These are phyloP conservation scores for Orientallactaga bullata DNA, from an alignment of 2,113 vertebrate species.

Conservation along the genomic window DNA sequence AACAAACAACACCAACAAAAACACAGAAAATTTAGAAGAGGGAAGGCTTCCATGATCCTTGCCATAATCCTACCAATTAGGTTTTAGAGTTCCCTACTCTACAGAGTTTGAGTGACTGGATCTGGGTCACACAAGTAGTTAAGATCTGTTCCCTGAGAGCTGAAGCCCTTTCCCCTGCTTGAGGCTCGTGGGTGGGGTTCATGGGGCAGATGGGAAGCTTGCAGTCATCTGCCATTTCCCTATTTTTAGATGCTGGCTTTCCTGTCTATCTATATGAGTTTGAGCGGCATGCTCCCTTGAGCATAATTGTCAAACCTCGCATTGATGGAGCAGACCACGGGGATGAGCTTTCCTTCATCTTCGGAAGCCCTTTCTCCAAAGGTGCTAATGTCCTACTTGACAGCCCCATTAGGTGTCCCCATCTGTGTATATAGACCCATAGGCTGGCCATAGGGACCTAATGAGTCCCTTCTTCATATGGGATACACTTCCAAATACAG, in stretches of 20 bases:
- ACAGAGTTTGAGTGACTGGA: not conserved
- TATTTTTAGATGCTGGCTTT: slow-evolving; percentile 87
- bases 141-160: not conserved
- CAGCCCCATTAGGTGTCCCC: slow-evolving; percentile 11
- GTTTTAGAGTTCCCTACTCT: not conserved
- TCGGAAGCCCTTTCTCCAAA: slow-evolving; percentile 89
- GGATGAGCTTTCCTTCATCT: slow-evolving; percentile 89
- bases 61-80: not conserved
- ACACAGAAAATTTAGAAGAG: not conserved
- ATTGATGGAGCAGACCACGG: slow-evolving; percentile 90
- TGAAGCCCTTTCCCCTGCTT: not conserved
- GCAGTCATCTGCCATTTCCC: not conserved
- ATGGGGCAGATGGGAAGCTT: not conserved
- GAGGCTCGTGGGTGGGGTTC: not conserved
- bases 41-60: not conserved
- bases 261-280: slow-evolving; percentile 93
- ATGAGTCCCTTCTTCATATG: not conserved
- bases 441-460: not conserved
- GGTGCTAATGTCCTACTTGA: slow-evolving; percentile 62
- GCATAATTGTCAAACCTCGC: slow-evolving; percentile 78
- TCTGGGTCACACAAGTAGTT: not conserved
- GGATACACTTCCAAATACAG: not conserved
- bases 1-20: too few species aligned
- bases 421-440: not conserved
- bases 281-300: slow-evolving; percentile 80